Base-by-base conservation (phyloP, 2,888 invertebrate species). In the Sinelater perroti region DNA sequence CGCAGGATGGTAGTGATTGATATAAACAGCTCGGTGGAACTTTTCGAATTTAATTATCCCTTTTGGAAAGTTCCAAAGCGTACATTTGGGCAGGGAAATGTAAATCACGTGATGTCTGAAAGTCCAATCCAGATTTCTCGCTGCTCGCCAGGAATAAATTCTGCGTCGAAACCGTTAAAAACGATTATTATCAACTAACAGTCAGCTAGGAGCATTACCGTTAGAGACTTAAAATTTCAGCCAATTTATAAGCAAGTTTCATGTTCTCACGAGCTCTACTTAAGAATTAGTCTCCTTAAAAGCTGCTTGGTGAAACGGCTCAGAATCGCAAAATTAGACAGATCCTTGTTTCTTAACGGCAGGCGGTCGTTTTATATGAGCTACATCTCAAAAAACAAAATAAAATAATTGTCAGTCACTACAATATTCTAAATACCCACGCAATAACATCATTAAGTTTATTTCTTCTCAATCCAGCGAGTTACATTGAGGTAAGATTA, bases 401-500 rank as follows among this genome's bases (percentile, higher is more conserved):
- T 44, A 44, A 11, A 44, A 30, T 30, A 44, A 44, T 44, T 44
- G 44, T 44, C 44, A 44, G 18, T 44, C 44, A 18, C 44, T 44
- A 10, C 14, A 17, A 30, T 17, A 30, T 17, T 44, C 44, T 44
- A 44, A 44, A 28, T 30, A 44, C 30, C 44, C 28, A 44, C 28
- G 28, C 26, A 44, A 44, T 21, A 44, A 10, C 44, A 44, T 44
- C 40, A 24, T 40, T 24, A 26, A 40, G 24, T 40, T 40, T 40
- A 40, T 40, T 40, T 26, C 40, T 40, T 40, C 24, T 40, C 40
- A 40, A 40, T 40, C 40, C 24, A 24, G 26, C 21, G 13, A 13
- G n/a, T 40, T 40, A 40, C 40, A 24, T 24, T 13, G 26, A 24
- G 2, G 24, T n/a, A 38, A 10, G 2, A 26, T 11, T 14, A 1